Base-by-base conservation (phyloP, 2,113 vertebrate species). In the Mellivora capensis region DNA sequence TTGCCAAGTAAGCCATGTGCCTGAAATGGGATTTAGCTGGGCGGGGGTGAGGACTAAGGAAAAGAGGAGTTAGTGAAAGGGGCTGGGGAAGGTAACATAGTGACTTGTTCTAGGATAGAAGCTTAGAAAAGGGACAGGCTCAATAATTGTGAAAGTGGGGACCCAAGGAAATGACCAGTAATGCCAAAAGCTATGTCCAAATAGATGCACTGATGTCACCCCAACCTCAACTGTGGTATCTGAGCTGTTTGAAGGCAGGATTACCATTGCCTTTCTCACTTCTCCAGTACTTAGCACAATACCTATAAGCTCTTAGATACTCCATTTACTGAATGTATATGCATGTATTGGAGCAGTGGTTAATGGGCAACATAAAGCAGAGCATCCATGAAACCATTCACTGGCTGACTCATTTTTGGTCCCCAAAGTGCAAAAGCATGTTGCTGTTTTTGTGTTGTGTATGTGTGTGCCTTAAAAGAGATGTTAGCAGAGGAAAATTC, bases 361-460 rank as follows among this genome's bases (percentile, higher is more conserved):
- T 47, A 59, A 20, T 76, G 31, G 93, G 17, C 20, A 69, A n/a
- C 3, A 52, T 21, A 85, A 93, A 10, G 23, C 20, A 54, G 52
- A 39, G 34, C 57, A 39, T 29, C 57, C 37, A 93, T 39, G 31
- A 95, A 81, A 57, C 29, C 37, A n/a, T 47, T 5, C 9, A 64
- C 39, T 18, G 49, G 39, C 86, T 97, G 89, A 59, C 94, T 96
- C n/a, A 37, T 47, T 94, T 94, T 96, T 67, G 44, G 39, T 71
- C 17, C 23, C 23, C 9, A 57, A 82, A 69, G 29, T 91, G 77
- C 34, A 42, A 54, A 52, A 79, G 34, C 72, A 34, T 72, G 31
- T 54, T 83, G n/a, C 27, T 52, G 11, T 57, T 86, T 44, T 90
- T 13, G 39, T 76, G 47, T 42, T 88, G 76, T 49, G 61, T 49